Conservation (phyloP, 2,888 invertebrate species). For the Xylocampa areola region DNA sequence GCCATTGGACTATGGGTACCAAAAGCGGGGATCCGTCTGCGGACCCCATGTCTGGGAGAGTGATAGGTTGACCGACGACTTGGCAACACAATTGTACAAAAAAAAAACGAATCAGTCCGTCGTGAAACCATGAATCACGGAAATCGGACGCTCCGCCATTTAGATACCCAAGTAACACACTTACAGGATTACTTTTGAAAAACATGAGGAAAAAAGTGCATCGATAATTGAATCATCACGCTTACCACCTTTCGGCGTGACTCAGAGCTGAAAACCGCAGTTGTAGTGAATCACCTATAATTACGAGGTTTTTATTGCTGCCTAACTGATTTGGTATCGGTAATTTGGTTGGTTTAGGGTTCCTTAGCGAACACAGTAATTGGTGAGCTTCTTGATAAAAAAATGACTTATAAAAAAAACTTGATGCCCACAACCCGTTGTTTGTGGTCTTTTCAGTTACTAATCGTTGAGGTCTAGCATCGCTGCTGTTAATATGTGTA, state of each 20-base stretch:
- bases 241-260: slow-evolving; percentile 40
- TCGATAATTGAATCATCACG: slow-evolving; percentile 60
- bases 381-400: background rate
- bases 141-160: background rate
- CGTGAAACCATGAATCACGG: background rate
- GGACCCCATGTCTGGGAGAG: no score
- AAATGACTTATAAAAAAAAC: background rate
- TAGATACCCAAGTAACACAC: background rate
- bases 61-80: no score
- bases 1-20: no score
- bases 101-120: no score
- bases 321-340: slow-evolving; percentile 51
- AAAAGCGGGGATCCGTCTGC: no score
- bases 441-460: no score
- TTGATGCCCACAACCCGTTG: no score
- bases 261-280: slow-evolving; percentile 51
- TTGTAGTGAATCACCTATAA: slow-evolving; percentile 53
- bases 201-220: slow-evolving; percentile 49
- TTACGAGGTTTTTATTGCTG: slow-evolving; percentile 54
- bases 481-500: no score
- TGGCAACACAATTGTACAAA: no score
- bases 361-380: slow-evolving; percentile 6
- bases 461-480: no score
- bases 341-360: slow-evolving; percentile 39
- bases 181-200: slow-evolving; percentile 11